These are phyloP conservation scores for Aleadryas rufinucha DNA, from an alignment of 2,113 vertebrate genomes.

Conservation along the genomic window DNA sequence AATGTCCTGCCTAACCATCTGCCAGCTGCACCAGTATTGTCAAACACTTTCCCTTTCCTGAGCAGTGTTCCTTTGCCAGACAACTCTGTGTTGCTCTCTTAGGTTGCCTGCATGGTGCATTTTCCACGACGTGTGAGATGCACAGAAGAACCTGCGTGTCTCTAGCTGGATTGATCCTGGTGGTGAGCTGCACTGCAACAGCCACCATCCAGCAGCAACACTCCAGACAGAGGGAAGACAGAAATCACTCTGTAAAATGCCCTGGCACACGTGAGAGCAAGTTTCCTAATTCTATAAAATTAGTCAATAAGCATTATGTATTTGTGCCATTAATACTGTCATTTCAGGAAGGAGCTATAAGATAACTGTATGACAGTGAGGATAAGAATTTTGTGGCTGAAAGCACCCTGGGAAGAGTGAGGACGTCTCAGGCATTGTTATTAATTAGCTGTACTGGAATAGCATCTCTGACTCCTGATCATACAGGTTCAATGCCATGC, in stretches of 20 bases:
- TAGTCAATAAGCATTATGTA: not conserved
- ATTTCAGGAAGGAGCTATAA: not conserved
- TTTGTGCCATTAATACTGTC: not conserved
- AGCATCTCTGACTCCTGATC: not conserved
- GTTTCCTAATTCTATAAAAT: not conserved
- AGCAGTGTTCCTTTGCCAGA: not conserved
- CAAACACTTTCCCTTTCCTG: not conserved
- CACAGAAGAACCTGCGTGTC: not conserved
- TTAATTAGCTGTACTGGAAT: not conserved
- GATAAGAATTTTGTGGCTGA: not conserved
- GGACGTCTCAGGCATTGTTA: not conserved
- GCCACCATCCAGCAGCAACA: rapidly evolving
- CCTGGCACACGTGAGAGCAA: not conserved
- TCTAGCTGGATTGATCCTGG: not conserved
- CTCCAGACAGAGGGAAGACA: not conserved
- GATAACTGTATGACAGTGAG: too few species aligned
- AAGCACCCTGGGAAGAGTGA: not conserved
- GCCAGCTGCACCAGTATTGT: not conserved
- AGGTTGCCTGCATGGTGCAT: not conserved
- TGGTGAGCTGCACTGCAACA: rapidly evolving
- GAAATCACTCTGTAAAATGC: not conserved
- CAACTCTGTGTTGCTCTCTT: not conserved
- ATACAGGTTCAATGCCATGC: not conserved
- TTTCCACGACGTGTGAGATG: rapidly evolving
- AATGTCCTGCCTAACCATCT: not conserved